Evolutionary conservation across 23 tunicate genomes (phyloP).

Genomic region (Corella eumyota): DNA sequence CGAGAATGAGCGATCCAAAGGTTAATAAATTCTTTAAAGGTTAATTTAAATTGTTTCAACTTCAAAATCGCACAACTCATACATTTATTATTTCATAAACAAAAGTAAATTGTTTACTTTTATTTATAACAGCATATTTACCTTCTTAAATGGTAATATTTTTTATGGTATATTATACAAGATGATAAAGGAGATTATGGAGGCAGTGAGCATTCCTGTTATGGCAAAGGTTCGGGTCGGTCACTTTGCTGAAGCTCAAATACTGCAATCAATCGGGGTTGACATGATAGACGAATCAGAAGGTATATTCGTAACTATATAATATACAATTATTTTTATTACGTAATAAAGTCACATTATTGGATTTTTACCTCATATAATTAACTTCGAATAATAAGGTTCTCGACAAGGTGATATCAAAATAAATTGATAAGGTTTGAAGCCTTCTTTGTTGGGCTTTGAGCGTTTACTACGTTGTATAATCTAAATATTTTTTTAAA

Average conservation of each 20-base stretch:
- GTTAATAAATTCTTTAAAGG: slow-evolving; percentile 7
- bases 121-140: background rate
- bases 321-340: no score
- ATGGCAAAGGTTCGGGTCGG: slow-evolving; percentile 85
- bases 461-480: no score
- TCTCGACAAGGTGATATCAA: background rate
- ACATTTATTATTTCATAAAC: background rate
- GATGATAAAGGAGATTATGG: slow-evolving; percentile 77
- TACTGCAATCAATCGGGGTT: slow-evolving; percentile 53
- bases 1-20: slow-evolving; percentile 84
- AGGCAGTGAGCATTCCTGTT: slow-evolving; percentile 59
- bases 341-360: background rate
- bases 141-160: background rate
- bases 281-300: slow-evolving; percentile 93
- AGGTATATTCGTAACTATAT: no score
- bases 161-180: slow-evolving; percentile 7
- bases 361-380: background rate
- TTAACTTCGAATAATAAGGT: background rate
- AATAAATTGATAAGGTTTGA: no score
- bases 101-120: background rate
- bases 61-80: background rate
- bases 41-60: background rate
- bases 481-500: no score
- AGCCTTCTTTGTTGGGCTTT: no score
- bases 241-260: slow-evolving; percentile 86